A percentile compares a stretch with the other conserved stretches of the same genome.
These are phyloP conservation scores for Thermophis baileyi DNA, from an alignment of 2,113 vertebrate genomes.

Conservation along the genomic window DNA sequence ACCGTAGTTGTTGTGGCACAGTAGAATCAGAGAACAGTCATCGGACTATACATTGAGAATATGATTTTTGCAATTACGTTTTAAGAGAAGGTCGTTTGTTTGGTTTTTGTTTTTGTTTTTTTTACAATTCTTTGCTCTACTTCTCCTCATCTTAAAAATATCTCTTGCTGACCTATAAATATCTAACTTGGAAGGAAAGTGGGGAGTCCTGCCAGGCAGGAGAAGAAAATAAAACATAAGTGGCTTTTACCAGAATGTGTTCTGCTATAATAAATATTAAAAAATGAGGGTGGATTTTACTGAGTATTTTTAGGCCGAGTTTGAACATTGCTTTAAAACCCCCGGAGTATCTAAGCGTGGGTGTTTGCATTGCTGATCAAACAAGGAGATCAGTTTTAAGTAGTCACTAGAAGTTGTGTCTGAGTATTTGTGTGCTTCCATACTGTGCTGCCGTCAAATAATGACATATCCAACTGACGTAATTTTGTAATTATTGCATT, in stretches of 20 bases:
- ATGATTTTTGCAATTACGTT: neutral
- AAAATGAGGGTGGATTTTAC: slow-evolving; percentile 36
- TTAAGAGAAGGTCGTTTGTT: slow-evolving; percentile 42
- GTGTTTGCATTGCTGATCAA: neutral
- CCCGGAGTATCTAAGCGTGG: neutral
- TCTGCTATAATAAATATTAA: slow-evolving; percentile 34
- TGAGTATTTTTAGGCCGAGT: slow-evolving; percentile 34
- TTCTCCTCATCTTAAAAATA: slow-evolving; percentile 65
- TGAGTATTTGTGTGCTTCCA: neutral
- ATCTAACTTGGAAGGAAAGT: slow-evolving; percentile 53
- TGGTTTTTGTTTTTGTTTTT: neutral
- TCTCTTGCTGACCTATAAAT: slow-evolving; percentile 66
- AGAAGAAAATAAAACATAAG: slow-evolving; percentile 10
- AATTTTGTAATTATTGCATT: neutral
- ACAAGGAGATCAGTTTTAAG: neutral
- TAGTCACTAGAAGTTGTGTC: neutral
- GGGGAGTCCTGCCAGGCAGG: slow-evolving; percentile 26
- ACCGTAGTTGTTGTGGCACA: neutral
- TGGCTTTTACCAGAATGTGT: slow-evolving; percentile 45
- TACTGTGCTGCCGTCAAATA: neutral
- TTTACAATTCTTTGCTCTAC: neutral
- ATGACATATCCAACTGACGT: too few relatives aligned
- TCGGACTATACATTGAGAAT: neutral
- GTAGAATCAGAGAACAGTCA: neutral
- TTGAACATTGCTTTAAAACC: slow-evolving; percentile 1